phyloP scores from a whole-genome alignment of 2,888 invertebrate species.

The Nephrotoma appendiculata region DNA sequence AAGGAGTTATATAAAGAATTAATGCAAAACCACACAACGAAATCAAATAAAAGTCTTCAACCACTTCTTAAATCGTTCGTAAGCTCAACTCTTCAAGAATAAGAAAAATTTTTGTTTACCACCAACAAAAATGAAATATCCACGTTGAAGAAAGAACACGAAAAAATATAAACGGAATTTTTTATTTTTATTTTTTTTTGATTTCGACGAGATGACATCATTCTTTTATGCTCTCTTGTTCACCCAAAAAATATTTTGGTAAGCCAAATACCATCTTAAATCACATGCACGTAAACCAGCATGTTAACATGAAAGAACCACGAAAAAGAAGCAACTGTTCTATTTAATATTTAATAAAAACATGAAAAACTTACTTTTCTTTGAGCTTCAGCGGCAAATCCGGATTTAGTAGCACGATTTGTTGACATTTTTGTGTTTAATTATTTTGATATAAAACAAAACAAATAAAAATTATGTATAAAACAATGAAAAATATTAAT shows the following conservation, averaged over 20 bases:
- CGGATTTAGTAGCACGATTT: constrained; percentile 37
- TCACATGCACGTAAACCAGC: not conserved
- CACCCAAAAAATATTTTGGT: not conserved
- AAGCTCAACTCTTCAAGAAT: not conserved
- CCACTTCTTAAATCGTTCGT: not conserved
- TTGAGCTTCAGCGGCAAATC: constrained; percentile 93
- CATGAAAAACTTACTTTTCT: constrained; percentile 59
- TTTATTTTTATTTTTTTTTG: not conserved
- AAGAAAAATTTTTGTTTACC: not conserved
- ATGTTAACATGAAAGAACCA: not conserved
- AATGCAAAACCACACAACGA: not conserved
- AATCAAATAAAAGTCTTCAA: not conserved
- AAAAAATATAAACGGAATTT: not conserved
- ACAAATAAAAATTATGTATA: not conserved
- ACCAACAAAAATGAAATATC: not conserved
- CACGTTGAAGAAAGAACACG: not conserved
- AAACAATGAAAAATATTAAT: not conserved
- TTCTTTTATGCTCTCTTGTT: not conserved
- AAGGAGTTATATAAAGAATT: not conserved
- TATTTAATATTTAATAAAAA: not conserved
- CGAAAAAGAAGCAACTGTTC: not conserved
- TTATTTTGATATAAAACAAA: not conserved
- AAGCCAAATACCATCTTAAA: not conserved
- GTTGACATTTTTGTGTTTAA: constrained; percentile 24
- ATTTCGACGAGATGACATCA: not conserved